phyloP scores from a whole-genome alignment of 2,113 vertebrate species.

The Nesoenas mayeri region DNA sequence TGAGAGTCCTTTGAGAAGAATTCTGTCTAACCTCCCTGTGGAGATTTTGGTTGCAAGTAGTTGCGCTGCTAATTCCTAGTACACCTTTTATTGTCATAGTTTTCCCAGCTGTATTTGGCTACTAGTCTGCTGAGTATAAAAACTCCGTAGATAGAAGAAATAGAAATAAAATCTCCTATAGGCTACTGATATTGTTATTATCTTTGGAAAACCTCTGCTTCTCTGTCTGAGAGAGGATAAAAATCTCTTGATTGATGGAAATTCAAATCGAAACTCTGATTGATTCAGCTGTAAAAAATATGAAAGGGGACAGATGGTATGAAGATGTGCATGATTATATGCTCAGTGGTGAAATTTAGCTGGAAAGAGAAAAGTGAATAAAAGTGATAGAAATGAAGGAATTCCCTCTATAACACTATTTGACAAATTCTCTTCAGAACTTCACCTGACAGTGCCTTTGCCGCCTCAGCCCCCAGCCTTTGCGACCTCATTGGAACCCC shows the following conservation, averaged over 20 bases:
- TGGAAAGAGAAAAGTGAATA: not conserved
- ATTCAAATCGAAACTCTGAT: slow-evolving; percentile 5
- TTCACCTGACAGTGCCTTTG: not conserved
- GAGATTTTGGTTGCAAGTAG: not conserved
- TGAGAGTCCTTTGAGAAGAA: not conserved
- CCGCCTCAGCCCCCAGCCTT: not conserved
- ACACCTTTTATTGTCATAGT: not conserved
- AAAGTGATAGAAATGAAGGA: not conserved
- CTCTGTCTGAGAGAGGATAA: not conserved
- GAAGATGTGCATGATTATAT: not conserved
- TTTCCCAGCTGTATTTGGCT: not conserved
- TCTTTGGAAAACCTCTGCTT: not conserved
- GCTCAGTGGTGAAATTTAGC: not conserved
- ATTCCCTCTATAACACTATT: not conserved
- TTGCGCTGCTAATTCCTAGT: not conserved
- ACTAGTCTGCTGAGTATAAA: not conserved
- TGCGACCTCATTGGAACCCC: not conserved
- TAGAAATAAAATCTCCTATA: not conserved
- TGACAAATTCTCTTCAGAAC: not conserved
- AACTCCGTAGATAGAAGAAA: not conserved
- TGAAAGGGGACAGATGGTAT: not conserved
- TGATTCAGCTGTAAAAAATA: slow-evolving; percentile 1
- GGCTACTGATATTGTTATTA: not conserved
- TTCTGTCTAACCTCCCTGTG: not conserved
- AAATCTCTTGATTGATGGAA: not conserved